These are phyloP conservation scores for Tiliqua scincoides DNA, from an alignment of 2,113 vertebrate genomes.

Conservation along the genomic window DNA sequence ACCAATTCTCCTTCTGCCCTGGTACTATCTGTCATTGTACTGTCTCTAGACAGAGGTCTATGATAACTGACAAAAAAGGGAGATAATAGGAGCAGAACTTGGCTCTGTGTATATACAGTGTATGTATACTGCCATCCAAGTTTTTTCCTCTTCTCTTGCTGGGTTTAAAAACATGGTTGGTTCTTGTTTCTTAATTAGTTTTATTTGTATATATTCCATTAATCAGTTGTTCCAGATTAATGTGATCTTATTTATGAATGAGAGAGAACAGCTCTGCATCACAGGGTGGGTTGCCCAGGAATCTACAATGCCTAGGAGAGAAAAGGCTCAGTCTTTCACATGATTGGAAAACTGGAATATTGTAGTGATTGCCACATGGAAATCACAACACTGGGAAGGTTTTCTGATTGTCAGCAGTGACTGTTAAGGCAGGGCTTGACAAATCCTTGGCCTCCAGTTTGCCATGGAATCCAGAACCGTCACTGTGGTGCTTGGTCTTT, in stretches of 20 bases:
- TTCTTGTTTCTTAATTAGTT: background rate
- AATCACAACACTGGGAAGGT: background rate
- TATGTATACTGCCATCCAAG: background rate
- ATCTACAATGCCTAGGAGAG: background rate
- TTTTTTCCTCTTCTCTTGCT: background rate
- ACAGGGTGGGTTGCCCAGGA: background rate
- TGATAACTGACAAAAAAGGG: background rate
- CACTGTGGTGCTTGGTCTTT: too few relatives aligned
- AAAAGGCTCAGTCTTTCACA: background rate
- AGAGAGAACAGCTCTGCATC: background rate
- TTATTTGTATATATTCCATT: background rate
- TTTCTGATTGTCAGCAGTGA: background rate
- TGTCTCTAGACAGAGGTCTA: background rate
- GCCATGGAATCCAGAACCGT: too few relatives aligned
- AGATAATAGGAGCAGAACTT: background rate
- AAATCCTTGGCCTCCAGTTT: too few relatives aligned
- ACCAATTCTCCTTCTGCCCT: background rate
- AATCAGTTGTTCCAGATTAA: background rate
- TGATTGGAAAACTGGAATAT: background rate
- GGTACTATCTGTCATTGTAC: background rate
- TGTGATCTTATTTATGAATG: background rate
- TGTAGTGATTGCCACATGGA: background rate
- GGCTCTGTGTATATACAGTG: background rate
- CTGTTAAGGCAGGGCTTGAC: background rate
- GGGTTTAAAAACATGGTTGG: background rate